Conservation (phyloP, 2,113 vertebrate genomes). For the Macquaria australasica region DNA sequence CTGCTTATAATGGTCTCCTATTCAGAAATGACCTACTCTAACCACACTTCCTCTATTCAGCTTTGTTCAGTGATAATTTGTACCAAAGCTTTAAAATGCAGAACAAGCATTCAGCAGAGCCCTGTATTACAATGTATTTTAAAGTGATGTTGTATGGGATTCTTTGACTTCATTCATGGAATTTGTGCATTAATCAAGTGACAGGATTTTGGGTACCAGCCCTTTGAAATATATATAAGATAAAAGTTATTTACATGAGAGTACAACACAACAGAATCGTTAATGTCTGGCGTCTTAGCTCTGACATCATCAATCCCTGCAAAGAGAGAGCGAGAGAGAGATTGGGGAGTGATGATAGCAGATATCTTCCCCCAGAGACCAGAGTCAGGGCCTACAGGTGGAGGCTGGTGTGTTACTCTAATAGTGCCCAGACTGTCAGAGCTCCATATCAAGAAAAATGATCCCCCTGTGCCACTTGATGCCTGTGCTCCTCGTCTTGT, state of each 20-base stretch:
- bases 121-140: background rate
- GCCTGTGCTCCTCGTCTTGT: background rate
- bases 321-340: background rate
- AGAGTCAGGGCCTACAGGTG: background rate
- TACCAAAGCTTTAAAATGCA: background rate
- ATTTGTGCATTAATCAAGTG: background rate
- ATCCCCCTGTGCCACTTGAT: constrained; percentile 8
- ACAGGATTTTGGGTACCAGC: background rate
- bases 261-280: background rate
- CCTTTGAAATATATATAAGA: too few species aligned
- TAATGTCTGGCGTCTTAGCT: background rate
- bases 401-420: background rate
- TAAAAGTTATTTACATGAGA: background rate
- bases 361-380: background rate
- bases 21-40: background rate
- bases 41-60: background rate
- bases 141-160: background rate
- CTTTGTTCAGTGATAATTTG: background rate
- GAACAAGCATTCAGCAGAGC: background rate
- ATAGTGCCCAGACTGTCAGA: background rate
- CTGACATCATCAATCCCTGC: background rate
- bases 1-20: background rate
- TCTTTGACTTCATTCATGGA: background rate
- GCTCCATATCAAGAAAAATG: background rate
- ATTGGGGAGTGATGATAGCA: too few species aligned